A percentile compares a stretch with the other conserved stretches of the same genome.
phyloP scores from a whole-genome alignment of 2,113 vertebrate genomes.

The Pedetes capensis region DNA sequence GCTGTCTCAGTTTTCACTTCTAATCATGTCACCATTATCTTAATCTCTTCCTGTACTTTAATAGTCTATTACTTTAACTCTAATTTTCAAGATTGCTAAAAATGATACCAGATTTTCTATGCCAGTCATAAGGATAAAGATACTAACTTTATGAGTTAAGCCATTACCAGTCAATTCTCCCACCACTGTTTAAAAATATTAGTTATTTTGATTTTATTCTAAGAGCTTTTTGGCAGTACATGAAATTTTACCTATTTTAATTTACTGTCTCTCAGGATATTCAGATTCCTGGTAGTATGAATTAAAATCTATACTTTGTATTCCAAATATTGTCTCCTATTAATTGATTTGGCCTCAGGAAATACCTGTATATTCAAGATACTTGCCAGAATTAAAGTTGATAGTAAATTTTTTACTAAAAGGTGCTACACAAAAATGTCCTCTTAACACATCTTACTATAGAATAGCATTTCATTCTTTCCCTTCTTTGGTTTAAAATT shows the following conservation, averaged over 20 bases:
- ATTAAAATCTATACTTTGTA: background rate
- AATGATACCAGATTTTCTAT: slow-evolving; percentile 16
- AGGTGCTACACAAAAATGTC: background rate
- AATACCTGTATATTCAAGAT: no score
- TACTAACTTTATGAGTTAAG: background rate
- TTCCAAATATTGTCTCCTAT: background rate
- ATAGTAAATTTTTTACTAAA: background rate
- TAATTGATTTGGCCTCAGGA: background rate
- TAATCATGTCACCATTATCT: background rate
- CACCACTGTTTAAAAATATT: background rate
- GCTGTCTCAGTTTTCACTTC: background rate
- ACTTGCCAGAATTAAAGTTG: background rate
- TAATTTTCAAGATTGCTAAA: slow-evolving; percentile 39
- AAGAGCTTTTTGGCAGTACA: slow-evolving; percentile 5
- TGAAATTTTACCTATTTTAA: slow-evolving; percentile 13
- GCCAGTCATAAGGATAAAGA: slow-evolving; percentile 6
- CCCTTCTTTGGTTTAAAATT: background rate
- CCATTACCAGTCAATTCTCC: background rate
- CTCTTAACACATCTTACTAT: background rate
- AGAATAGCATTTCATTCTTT: slow-evolving; percentile 2
- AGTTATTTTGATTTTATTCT: background rate
- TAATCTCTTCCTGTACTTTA: background rate
- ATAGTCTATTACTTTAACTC: slow-evolving; percentile 3
- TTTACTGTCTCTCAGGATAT: background rate
- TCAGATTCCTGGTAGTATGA: background rate